Conservation (phyloP, 2,888 invertebrate species). For the Metopia argyrocephala region DNA sequence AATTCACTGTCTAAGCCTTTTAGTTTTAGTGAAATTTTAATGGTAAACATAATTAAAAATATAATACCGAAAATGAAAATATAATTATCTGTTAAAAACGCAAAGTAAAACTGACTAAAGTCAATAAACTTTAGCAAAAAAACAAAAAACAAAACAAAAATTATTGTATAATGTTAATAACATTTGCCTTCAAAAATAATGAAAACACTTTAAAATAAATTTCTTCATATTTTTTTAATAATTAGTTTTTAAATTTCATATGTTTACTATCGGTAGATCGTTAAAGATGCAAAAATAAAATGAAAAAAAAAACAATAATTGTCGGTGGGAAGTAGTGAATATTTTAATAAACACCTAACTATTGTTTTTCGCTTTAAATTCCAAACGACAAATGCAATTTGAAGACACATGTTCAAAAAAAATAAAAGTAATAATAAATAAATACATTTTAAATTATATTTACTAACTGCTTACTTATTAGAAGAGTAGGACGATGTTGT, state of each 20-base stretch:
- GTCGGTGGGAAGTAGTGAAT: slow-evolving; percentile 58
- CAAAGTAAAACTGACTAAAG: slow-evolving; percentile 1
- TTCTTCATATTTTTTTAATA: neutral
- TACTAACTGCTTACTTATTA: slow-evolving; percentile 1
- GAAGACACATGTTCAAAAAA: slow-evolving; percentile 46
- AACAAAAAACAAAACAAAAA: neutral
- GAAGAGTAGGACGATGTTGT: slow-evolving; percentile 11
- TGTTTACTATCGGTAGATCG: slow-evolving; percentile 29
- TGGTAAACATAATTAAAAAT: slow-evolving; percentile 24
- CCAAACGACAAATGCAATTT: slow-evolving; percentile 55
- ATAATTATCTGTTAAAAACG: slow-evolving; percentile 9
- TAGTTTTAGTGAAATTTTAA: slow-evolving; percentile 10
- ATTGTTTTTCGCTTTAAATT: slow-evolving; percentile 31
- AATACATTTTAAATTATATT: slow-evolving; percentile 28
- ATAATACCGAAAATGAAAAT: slow-evolving; percentile 30
- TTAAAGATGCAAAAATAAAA: slow-evolving; percentile 23
- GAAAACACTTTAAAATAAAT: slow-evolving; percentile 29
- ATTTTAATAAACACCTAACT: slow-evolving; percentile 39
- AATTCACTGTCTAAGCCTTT: slow-evolving; percentile 1
- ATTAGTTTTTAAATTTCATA: neutral
- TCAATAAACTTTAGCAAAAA: slow-evolving; percentile 40
- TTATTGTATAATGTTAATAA: slow-evolving; percentile 37
- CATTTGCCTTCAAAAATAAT: slow-evolving; percentile 44
- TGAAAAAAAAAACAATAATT: slow-evolving; percentile 1
- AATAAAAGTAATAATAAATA: no score